A percentile compares a stretch with the other conserved stretches of the same genome.
Evolutionary conservation across 2,113 vertebrate genomes (phyloP).

Genomic region (Calypte anna): DNA sequence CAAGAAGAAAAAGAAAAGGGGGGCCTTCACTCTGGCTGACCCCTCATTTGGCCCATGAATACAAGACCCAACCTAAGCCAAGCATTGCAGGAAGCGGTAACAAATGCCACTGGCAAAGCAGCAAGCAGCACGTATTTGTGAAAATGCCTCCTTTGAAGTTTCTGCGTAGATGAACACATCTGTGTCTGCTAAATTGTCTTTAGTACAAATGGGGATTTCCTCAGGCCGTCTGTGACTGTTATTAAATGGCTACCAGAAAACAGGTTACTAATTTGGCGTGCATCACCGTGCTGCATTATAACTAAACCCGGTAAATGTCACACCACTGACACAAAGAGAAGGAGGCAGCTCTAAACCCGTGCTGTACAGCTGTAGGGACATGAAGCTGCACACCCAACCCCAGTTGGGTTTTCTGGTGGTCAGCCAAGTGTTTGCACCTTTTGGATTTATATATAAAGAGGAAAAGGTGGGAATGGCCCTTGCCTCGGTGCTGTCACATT

Average conservation of each 20-base stretch:
- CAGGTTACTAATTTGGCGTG: constrained; percentile 36
- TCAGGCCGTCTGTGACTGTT: constrained; percentile 41
- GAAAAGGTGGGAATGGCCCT: background rate
- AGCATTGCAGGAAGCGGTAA: background rate
- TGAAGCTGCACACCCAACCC: background rate
- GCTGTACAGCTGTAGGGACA: accelerated
- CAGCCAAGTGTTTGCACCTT: background rate
- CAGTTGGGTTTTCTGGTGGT: background rate
- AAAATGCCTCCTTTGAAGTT: constrained; percentile 26
- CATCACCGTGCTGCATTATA: background rate
- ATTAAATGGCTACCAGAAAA: constrained; percentile 42
- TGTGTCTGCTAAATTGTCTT: constrained; percentile 2
- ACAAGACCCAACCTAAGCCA: background rate
- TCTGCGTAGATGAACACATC: background rate
- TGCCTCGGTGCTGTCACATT: background rate
- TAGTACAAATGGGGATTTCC: constrained; percentile 26
- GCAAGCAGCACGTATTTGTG: background rate
- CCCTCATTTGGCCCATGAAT: background rate
- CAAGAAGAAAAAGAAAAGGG: background rate
- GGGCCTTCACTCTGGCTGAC: background rate
- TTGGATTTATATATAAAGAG: background rate
- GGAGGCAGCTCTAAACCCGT: background rate
- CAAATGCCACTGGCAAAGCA: background rate
- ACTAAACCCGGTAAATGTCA: background rate
- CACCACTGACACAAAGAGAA: constrained; percentile 15